Conservation (phyloP, 2,113 vertebrate genomes). For the Butastur rufipennis region DNA sequence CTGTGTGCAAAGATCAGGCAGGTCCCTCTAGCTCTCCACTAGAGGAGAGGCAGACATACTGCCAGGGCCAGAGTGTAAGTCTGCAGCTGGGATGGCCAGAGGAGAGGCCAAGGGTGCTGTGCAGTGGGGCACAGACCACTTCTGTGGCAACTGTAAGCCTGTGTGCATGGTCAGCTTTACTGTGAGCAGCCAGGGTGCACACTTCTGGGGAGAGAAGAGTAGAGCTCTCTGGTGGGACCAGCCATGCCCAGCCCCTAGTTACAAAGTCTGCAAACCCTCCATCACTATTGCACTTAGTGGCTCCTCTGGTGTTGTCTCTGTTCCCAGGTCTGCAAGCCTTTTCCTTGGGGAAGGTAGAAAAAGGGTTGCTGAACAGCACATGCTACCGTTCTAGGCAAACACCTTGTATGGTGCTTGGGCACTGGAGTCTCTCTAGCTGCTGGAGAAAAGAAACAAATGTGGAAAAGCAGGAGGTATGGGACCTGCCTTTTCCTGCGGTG, state of each 20-base stretch:
- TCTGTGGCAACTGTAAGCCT: background rate
- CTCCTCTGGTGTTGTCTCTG: background rate
- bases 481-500: background rate
- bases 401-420: background rate
- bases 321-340: background rate
- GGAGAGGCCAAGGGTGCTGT: background rate
- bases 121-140: background rate
- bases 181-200: background rate
- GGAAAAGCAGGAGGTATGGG: background rate
- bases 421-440: background rate
- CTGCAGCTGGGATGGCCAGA: background rate
- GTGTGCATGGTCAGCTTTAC: background rate
- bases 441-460: background rate
- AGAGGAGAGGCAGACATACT: background rate
- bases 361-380: background rate
- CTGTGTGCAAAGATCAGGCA: background rate
- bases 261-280: background rate
- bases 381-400: background rate
- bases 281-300: background rate
- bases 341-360: background rate
- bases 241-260: background rate
- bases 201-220: background rate
- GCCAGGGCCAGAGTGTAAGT: rapidly evolving
- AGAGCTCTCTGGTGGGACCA: rapidly evolving
- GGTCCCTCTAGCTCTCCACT: background rate